A percentile compares a stretch with the other conserved stretches of the same genome.
Evolutionary conservation across 2,113 vertebrate species (phyloP).

Genomic region (Corydoras maculifer): DNA sequence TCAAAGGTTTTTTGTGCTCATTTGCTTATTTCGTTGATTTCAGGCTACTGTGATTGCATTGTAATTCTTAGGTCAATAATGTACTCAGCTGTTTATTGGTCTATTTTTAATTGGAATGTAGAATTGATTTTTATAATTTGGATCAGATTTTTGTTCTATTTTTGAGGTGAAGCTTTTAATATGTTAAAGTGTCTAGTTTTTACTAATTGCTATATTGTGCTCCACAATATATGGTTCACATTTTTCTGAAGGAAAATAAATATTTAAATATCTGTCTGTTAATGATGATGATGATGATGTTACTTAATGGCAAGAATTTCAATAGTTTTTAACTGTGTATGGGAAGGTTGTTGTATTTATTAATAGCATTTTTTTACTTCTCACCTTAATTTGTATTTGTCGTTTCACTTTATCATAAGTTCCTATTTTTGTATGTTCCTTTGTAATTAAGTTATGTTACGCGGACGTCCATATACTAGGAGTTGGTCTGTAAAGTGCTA

Average conservation of each 20-base stretch:
- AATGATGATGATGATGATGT: conserved; percentile 75
- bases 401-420: conserved; percentile 99
- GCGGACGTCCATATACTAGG: conserved; percentile 98
- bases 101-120: conserved; percentile 99
- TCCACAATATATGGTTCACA: conserved; percentile 99
- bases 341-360: conserved; percentile 99
- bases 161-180: conserved; percentile 99
- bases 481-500: conserved; percentile 99
- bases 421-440: conserved; percentile 99
- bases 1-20: conserved; percentile 96
- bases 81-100: conserved; percentile 99
- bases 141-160: conserved; percentile 99
- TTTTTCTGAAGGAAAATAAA: conserved; percentile 98
- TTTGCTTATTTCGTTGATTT: conserved; percentile 99
- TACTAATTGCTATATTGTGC: conserved; percentile 99
- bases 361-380: conserved; percentile 99
- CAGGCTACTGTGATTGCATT: conserved; percentile 99
- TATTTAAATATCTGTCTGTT: conserved; percentile 99
- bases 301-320: conserved; percentile 99
- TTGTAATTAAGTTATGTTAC: conserved; percentile 99
- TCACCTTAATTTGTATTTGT: conserved; percentile 99
- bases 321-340: conserved; percentile 99
- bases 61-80: conserved; percentile 99
- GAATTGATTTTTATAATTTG: conserved; percentile 99
- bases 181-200: conserved; percentile 99